phyloP scores from a whole-genome alignment of 2,113 vertebrate species.

The Setophaga petechia region DNA sequence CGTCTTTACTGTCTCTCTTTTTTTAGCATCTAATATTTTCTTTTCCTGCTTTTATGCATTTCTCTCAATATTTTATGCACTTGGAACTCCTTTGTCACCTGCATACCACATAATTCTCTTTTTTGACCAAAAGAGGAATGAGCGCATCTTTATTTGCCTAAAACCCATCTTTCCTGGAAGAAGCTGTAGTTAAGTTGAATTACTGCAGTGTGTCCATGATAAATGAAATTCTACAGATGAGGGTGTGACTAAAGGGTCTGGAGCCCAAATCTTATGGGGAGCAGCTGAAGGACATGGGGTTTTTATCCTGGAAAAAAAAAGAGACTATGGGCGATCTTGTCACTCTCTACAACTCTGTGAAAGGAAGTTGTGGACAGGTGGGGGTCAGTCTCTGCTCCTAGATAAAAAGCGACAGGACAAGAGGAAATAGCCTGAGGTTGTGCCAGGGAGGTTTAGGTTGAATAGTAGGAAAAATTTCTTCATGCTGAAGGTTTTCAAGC shows the following conservation, averaged over 20 bases:
- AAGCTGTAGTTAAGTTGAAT: too few relatives aligned
- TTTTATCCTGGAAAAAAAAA: too few relatives aligned
- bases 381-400: not conserved
- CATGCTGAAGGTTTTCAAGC: not conserved
- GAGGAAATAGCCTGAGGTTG: not conserved
- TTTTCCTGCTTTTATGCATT: not conserved
- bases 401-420: not conserved
- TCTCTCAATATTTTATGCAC: not conserved
- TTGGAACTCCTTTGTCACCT: not conserved
- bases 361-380: too few relatives aligned
- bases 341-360: too few relatives aligned
- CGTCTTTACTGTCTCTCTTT: not conserved
- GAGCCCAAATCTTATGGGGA: too few relatives aligned
- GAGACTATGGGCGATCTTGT: too few relatives aligned
- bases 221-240: too few relatives aligned
- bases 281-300: too few relatives aligned
- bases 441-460: not conserved
- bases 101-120: not conserved
- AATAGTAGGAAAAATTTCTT: not conserved
- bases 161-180: too few relatives aligned
- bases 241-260: too few relatives aligned
- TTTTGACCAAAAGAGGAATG: not conserved
- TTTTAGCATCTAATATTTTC: not conserved
- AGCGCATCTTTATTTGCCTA: not conserved
- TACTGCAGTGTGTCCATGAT: too few relatives aligned